Evolutionary conservation across 2,113 vertebrate genomes (phyloP).

Genomic region (Notothenia rossii): DNA sequence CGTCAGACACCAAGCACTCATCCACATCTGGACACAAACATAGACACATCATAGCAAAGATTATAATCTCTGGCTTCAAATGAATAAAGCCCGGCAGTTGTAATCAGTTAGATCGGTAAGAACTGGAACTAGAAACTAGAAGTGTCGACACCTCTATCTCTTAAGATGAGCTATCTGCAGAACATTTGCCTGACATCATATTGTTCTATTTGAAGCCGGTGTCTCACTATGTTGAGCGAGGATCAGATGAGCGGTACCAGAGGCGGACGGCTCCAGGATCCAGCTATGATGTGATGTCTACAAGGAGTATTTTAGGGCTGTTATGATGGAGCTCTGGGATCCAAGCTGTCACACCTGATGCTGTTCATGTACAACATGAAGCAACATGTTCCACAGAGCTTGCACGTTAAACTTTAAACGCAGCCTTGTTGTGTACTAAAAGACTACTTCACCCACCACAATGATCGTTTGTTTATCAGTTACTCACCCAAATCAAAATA

Average conservation of each 20-base stretch:
- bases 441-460: too few relatives aligned
- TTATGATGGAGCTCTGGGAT: constrained; percentile 43
- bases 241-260: constrained; percentile 62
- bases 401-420: constrained; percentile 14
- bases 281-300: constrained; percentile 81
- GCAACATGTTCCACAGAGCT: constrained; percentile 17
- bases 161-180: constrained; percentile 51
- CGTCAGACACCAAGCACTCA: constrained; percentile 72
- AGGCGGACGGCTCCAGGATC: constrained; percentile 51
- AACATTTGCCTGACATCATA: constrained; percentile 65
- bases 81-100: constrained; percentile 57
- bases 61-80: constrained; percentile 67
- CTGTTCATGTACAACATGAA: constrained; percentile 57
- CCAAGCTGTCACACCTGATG: constrained; percentile 60
- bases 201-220: constrained; percentile 60
- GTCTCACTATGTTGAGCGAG: constrained; percentile 63
- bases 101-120: constrained; percentile 66
- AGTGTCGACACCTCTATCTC: constrained; percentile 64
- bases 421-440: neutral
- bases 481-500: too few relatives aligned
- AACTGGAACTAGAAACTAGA: constrained; percentile 41
- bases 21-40: constrained; percentile 76
- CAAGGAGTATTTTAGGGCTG: constrained; percentile 59
- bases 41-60: constrained; percentile 57
- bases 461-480: too few relatives aligned